Percentiles rank a stretch among this genome's conserved stretches.
phyloP scores from a whole-genome alignment of 2,113 vertebrate genomes.

The Oreocharis arfaki region DNA sequence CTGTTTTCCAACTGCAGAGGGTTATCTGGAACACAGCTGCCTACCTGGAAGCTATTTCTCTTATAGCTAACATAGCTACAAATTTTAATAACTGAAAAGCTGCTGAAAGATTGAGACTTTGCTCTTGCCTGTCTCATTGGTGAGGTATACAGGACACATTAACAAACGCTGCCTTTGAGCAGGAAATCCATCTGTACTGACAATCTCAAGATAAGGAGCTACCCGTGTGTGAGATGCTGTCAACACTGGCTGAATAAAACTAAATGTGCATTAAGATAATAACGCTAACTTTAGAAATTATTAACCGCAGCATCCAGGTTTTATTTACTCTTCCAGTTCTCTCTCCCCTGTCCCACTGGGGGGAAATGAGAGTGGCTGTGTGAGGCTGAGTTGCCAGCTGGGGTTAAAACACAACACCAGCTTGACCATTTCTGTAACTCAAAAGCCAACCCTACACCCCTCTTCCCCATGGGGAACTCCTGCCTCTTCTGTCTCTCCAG shows the following conservation, averaged over 20 bases:
- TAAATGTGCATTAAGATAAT: background rate
- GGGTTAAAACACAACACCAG: background rate
- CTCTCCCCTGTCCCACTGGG: background rate
- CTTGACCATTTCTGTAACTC: background rate
- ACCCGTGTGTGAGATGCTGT: background rate
- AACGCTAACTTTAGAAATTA: background rate
- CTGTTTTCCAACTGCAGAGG: background rate
- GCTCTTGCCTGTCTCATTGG: background rate
- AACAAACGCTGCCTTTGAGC: background rate
- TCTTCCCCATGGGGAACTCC: background rate
- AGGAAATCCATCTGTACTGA: background rate
- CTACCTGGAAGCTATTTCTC: constrained; percentile 14
- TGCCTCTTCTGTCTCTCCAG: background rate
- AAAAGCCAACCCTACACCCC: background rate
- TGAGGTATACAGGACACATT: background rate
- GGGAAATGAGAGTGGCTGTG: background rate
- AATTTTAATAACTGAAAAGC: constrained; percentile 9
- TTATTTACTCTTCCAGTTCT: background rate
- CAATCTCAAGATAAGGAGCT: background rate
- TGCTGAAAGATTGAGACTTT: constrained; percentile 3
- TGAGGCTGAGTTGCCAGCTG: background rate
- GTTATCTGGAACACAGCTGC: background rate
- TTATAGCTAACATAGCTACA: background rate
- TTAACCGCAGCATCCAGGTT: background rate
- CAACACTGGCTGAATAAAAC: background rate